phyloP scores from a whole-genome alignment of 2,888 invertebrate genomes.

The Oligia latruncula region DNA sequence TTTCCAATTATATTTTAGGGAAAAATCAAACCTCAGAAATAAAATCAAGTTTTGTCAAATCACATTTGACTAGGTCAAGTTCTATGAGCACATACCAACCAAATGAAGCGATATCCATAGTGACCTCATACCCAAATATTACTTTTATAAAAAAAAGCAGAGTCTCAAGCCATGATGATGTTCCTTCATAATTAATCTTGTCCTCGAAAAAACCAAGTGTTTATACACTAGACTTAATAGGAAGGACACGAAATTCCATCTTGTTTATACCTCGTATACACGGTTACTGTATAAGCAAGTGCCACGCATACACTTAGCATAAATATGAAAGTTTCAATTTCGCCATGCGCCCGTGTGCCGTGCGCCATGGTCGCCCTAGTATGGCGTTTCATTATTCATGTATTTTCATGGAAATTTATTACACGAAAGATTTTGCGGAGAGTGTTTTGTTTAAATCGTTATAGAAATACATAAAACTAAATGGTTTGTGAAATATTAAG shows the following conservation, averaged over 20 bases:
- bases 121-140: background rate
- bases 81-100: background rate
- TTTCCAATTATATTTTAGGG: background rate
- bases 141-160: conserved; percentile 4
- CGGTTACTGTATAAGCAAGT: background rate
- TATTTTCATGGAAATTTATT: conserved; percentile 64
- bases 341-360: background rate
- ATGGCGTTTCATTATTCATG: conserved; percentile 60
- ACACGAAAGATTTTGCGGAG: conserved; percentile 46
- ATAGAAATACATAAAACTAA: conserved; percentile 26
- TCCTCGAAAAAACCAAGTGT: background rate
- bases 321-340: conserved; percentile 40
- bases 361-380: conserved; percentile 42
- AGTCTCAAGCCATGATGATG: conserved; percentile 23
- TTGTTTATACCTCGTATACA: conserved; percentile 4
- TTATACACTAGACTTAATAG: conserved; percentile 21
- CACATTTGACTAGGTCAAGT: too few relatives aligned
- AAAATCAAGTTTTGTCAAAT: background rate
- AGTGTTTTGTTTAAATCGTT: conserved; percentile 41
- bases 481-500: conserved; percentile 11
- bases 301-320: conserved; percentile 44
- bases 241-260: conserved; percentile 14
- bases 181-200: conserved; percentile 25
- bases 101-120: background rate
- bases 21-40: background rate